These are phyloP conservation scores for Astyanax mexicanus DNA, from an alignment of 2,797 vertebrate genomes.

Conservation along the genomic window DNA sequence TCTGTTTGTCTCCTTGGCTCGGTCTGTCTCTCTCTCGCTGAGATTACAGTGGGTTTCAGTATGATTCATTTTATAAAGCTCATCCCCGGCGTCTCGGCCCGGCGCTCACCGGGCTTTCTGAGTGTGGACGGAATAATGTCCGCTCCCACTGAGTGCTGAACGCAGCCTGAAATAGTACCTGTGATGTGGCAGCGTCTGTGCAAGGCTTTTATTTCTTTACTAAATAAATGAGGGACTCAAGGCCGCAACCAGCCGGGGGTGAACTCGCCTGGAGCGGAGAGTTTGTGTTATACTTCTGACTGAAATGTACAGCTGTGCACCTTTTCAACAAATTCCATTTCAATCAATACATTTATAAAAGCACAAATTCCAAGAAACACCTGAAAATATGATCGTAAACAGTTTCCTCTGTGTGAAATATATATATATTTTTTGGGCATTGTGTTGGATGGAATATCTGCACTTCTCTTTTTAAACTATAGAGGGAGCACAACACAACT, in stretches of 20 bases:
- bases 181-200: too few relatives aligned
- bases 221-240: not conserved
- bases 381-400: not conserved
- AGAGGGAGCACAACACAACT: constrained; percentile 60
- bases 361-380: too few relatives aligned
- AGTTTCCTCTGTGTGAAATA: not conserved
- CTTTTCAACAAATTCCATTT: too few relatives aligned
- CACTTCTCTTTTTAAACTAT: constrained; percentile 50
- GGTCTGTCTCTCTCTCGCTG: constrained; percentile 36
- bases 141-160: constrained; percentile 1
- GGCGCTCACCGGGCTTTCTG: constrained; percentile 20
- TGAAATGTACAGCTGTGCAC: too few relatives aligned
- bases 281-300: not conserved
- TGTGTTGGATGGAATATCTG: not conserved
- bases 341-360: too few relatives aligned
- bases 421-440: not conserved
- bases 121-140: constrained; percentile 23
- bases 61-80: constrained; percentile 22
- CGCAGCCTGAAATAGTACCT: not conserved
- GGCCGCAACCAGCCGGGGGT: not conserved
- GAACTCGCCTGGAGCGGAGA: not conserved
- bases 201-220: not conserved
- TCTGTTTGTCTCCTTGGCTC: constrained; percentile 22
- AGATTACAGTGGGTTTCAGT: constrained; percentile 39
- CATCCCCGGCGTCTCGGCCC: constrained; percentile 11